phyloP scores from a whole-genome alignment of 2,113 vertebrate genomes.

The Dromaius novaehollandiae region DNA sequence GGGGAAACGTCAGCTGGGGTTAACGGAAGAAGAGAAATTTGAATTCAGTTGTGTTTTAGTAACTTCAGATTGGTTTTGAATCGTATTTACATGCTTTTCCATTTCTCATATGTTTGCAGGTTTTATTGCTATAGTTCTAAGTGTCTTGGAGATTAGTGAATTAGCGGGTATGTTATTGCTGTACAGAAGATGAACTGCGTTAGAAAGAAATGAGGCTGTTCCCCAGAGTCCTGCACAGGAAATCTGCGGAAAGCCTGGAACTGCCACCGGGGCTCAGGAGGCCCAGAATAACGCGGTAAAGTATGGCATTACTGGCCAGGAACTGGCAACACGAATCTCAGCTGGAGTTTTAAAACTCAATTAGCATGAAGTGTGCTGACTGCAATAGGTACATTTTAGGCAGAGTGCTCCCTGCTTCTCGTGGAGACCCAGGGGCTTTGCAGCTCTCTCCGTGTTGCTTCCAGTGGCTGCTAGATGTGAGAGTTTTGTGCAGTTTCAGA shows the following conservation, averaged over 20 bases:
- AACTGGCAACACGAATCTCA: not conserved
- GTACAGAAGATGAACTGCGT: not conserved
- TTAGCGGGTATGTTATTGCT: conserved; percentile 1
- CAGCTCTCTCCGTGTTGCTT: not conserved
- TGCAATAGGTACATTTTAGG: not conserved
- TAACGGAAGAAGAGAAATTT: not conserved
- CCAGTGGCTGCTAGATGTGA: not conserved
- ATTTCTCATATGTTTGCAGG: not conserved
- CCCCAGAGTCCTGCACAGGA: conserved; percentile 19
- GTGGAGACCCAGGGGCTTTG: not conserved
- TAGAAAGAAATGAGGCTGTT: not conserved
- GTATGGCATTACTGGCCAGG: not conserved
- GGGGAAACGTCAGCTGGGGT: not conserved
- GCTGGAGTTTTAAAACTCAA: not conserved
- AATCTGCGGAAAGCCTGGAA: conserved; percentile 1
- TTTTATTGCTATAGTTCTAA: not conserved
- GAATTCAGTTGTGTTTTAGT: conserved; percentile 28
- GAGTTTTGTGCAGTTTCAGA: not conserved
- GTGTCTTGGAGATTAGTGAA: conserved; percentile 8
- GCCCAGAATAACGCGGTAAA: not conserved
- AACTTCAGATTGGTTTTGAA: conserved; percentile 27
- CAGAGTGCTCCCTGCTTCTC: not conserved
- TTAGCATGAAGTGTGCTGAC: not conserved
- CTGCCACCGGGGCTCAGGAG: not conserved
- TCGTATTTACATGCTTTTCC: conserved; percentile 17